phyloP scores from a whole-genome alignment of 2,797 vertebrate species.

The Chloroceryle amazona region DNA sequence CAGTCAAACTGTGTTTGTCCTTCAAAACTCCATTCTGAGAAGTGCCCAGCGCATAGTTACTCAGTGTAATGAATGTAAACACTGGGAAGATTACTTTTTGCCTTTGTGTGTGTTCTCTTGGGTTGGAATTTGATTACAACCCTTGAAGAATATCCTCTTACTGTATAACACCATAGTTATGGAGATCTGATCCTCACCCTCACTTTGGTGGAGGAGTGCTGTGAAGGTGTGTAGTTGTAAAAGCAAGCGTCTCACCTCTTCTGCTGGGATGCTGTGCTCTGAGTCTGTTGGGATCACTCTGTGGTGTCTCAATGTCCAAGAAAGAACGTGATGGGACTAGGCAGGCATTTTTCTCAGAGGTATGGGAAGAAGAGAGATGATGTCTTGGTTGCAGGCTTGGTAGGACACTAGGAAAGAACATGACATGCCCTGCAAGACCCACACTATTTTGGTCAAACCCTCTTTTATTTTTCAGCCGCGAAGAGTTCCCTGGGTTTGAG shows the following conservation, averaged over 20 bases:
- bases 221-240: not conserved
- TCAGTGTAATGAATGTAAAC: slow-evolving; percentile 32
- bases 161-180: not conserved
- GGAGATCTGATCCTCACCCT: not conserved
- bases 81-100: slow-evolving; percentile 14
- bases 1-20: not conserved
- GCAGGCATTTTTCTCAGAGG: not conserved
- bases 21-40: slow-evolving; percentile 3
- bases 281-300: not conserved
- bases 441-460: not conserved
- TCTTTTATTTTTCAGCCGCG: not conserved
- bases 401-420: not conserved
- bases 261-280: not conserved
- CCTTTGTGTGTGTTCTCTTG: not conserved
- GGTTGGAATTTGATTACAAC: not conserved
- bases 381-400: not conserved
- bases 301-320: not conserved
- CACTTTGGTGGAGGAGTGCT: not conserved
- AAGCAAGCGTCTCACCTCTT: not conserved
- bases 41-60: not conserved
- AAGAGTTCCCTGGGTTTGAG: not conserved
- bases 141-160: slow-evolving; percentile 14
- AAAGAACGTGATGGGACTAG: not conserved
- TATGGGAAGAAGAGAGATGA: not conserved
- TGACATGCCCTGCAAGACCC: accelerated